These are phyloP conservation scores for Actinia equina DNA, from an alignment of 64 coral and sea anemone genomes.

Conservation along the genomic window DNA sequence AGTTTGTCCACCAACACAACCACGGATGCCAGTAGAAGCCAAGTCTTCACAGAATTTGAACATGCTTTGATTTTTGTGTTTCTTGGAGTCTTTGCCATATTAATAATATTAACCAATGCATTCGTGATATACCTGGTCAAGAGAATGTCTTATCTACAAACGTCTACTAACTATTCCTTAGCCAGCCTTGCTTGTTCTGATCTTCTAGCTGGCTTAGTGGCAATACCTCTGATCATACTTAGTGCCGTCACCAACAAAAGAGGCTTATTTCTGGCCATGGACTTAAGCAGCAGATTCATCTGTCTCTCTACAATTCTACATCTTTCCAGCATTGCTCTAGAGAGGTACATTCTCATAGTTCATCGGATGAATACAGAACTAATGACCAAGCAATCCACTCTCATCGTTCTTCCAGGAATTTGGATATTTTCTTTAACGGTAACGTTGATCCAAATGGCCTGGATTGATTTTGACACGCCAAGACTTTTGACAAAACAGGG, in stretches of 20 bases:
- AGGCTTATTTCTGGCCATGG: slow-evolving; percentile 44
- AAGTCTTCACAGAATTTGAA: background rate
- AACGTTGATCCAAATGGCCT: slow-evolving; percentile 59
- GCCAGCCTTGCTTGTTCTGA: slow-evolving; percentile 63
- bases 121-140: slow-evolving; percentile 48
- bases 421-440: slow-evolving; percentile 49
- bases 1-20: background rate
- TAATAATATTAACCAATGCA: slow-evolving; percentile 40
- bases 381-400: slow-evolving; percentile 3
- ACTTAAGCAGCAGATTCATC: slow-evolving; percentile 48
- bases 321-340: slow-evolving; percentile 52
- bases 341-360: slow-evolving; percentile 62
- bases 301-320: slow-evolving; percentile 73
- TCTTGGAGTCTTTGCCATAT: slow-evolving; percentile 40
- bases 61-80: slow-evolving; percentile 3
- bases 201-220: slow-evolving; percentile 55
- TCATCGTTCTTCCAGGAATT: slow-evolving; percentile 40
- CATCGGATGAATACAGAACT: slow-evolving; percentile 22
- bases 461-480: slow-evolving; percentile 30
- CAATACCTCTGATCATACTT: slow-evolving; percentile 54
- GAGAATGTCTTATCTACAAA: slow-evolving; percentile 48
- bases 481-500: background rate
- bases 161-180: slow-evolving; percentile 56
- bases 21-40: background rate
- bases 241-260: background rate